These are phyloP conservation scores for Drosophila equinoxialis DNA, from an alignment of 1,140 invertebrate species.

Conservation along the genomic window DNA sequence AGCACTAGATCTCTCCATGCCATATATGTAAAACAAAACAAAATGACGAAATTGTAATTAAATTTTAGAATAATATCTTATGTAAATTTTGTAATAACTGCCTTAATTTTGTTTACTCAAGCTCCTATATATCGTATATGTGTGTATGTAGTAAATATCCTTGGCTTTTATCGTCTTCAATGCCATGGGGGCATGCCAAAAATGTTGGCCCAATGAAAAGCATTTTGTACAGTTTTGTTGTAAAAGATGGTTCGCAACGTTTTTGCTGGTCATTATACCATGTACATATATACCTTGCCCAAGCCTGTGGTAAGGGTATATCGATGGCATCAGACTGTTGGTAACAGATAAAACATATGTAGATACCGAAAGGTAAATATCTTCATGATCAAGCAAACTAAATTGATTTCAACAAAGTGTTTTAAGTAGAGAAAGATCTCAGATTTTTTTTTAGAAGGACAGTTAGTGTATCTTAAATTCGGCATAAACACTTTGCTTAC, in stretches of 20 bases:
- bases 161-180: constrained; percentile 74
- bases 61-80: too few species aligned
- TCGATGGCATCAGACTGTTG: background rate
- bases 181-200: constrained; percentile 70
- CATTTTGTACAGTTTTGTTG: constrained; percentile 73
- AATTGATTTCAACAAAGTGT: too few species aligned
- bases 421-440: too few species aligned
- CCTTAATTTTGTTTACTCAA: too few species aligned
- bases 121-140: too few species aligned
- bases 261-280: constrained; percentile 61
- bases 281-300: background rate
- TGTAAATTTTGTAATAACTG: too few species aligned
- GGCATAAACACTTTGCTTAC: background rate
- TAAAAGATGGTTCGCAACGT: constrained; percentile 26
- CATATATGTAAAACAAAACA: too few species aligned
- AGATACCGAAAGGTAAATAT: background rate
- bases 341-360: background rate
- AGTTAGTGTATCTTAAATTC: background rate
- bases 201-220: constrained; percentile 58
- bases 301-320: background rate
- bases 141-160: constrained; percentile 34
- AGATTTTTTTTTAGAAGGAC: background rate
- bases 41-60: too few species aligned
- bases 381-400: background rate
- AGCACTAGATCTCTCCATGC: too few species aligned